Conservation (phyloP, 2,113 vertebrate species). For the Ctenomys sociabilis region DNA sequence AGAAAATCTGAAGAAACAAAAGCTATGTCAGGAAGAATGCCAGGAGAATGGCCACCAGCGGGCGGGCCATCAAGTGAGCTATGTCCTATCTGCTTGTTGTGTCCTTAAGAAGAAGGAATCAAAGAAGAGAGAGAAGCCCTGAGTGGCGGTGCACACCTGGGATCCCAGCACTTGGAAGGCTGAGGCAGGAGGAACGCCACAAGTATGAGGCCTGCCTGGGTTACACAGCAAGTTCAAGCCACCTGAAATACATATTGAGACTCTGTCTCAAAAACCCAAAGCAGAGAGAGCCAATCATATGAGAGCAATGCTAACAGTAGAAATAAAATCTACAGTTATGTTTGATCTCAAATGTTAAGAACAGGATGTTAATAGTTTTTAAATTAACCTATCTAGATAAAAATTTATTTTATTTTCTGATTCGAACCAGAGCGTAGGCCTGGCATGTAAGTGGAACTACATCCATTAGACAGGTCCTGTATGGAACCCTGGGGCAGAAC, state of each 20-base stretch:
- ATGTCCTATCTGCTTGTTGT: background rate
- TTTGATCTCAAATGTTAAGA: background rate
- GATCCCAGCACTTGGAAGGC: background rate
- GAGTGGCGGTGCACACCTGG: background rate
- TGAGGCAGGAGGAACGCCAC: background rate
- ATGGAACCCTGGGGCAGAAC: no score
- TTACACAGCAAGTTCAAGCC: background rate
- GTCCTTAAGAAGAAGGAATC: background rate
- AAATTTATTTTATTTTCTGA: background rate
- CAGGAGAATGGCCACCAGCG: background rate
- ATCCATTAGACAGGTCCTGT: no score
- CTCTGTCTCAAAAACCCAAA: background rate
- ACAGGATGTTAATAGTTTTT: background rate
- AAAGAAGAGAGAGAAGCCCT: background rate
- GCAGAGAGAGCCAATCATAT: background rate
- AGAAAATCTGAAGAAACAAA: background rate
- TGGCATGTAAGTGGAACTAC: no score
- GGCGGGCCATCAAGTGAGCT: background rate
- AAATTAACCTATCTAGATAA: background rate
- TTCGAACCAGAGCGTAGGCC: no score
- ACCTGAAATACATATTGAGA: background rate
- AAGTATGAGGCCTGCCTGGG: background rate
- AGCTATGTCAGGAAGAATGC: background rate
- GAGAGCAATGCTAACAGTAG: background rate
- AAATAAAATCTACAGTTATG: slow-evolving; percentile 9